Base-by-base conservation (phyloP, 2,797 vertebrate genomes). In the Neopelma chrysocephalum region DNA sequence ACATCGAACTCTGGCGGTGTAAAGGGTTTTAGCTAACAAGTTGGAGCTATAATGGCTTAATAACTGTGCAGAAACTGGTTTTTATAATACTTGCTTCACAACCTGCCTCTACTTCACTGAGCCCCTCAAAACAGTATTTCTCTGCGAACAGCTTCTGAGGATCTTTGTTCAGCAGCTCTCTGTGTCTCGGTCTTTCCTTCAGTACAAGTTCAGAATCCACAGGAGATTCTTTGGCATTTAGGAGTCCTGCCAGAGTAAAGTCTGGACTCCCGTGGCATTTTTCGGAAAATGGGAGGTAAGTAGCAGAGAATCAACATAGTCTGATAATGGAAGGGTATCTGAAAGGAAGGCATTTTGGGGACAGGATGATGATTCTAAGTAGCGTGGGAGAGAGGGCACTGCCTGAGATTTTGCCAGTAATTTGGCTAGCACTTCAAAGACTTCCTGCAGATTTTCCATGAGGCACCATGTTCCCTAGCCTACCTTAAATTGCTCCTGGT, bases 401-500 rank as follows among this genome's bases (percentile, higher is more conserved):
- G 90, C 29, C n/a, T 90, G 66, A 90, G 54, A 72, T 87, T 89
- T 86, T 70, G 80, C 42, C 82, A 78, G 65, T 87, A 85, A 65
- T 91, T 91, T 96, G 93, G 82, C 50, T 53, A 58, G 26, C 26
- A 91, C 87, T 93, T 91, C 81, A 90, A 95, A 93, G 60, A 82
- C 71, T 92, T 95, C 75, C 79, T 83, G 75, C 27, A 69, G 79
- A 65, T 76, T 92, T 93, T 94, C 64, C 40, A 66, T 71, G 53
- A 93, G 32, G 68, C 64, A 75, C 47, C 42, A 58, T 9, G 48
- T 72, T 54, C 69, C 29, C 50, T 70, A 47, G 17, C 32, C 69
- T 82, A 83, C 61, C 72, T 69, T 89, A 57, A 89, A 71, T 18
- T 87, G 64, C 34, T 92, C n/a, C 43, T 71, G 69, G 34, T 71